A percentile compares a stretch with the other conserved stretches of the same genome.
phyloP scores from a whole-genome alignment of 1,140 invertebrate species.

The Drosophila ogumai region DNA sequence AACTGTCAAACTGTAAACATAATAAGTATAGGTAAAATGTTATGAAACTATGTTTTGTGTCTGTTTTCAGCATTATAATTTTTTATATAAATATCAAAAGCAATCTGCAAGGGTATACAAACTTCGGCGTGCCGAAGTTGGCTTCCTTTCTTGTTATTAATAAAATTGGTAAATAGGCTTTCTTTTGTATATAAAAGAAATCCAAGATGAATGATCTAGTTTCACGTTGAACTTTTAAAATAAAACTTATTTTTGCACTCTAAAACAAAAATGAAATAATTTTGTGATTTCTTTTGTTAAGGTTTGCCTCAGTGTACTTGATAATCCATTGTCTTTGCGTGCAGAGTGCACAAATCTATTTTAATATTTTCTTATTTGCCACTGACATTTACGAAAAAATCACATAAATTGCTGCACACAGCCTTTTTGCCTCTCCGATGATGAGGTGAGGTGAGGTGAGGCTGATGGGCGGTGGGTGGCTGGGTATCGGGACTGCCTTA shows the following conservation, averaged over 20 bases:
- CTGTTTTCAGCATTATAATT: no score
- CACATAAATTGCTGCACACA: constrained; percentile 79
- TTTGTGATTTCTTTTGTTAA: background rate
- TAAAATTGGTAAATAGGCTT: background rate
- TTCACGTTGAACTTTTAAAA: background rate
- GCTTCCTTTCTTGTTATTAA: background rate
- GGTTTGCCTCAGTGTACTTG: constrained; percentile 45
- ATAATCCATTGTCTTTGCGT: constrained; percentile 62
- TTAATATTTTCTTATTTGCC: constrained; percentile 84
- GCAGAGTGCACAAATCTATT: constrained; percentile 78
- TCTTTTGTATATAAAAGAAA: background rate
- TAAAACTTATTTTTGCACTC: background rate
- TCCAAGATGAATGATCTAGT: background rate
- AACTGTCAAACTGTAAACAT: no score
- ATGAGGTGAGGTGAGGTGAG: background rate
- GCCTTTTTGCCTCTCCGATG: constrained; percentile 62
- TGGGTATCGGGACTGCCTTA: constrained; percentile 25
- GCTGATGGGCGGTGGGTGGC: background rate
- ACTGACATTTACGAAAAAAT: constrained; percentile 82
- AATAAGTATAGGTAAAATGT: no score
- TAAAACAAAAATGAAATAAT: background rate
- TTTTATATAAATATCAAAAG: no score
- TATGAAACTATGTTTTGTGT: no score
- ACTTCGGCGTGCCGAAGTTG: no score
- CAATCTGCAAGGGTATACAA: no score